Conservation (phyloP, 2,797 vertebrate genomes). For the Knipowitschia caucasica region DNA sequence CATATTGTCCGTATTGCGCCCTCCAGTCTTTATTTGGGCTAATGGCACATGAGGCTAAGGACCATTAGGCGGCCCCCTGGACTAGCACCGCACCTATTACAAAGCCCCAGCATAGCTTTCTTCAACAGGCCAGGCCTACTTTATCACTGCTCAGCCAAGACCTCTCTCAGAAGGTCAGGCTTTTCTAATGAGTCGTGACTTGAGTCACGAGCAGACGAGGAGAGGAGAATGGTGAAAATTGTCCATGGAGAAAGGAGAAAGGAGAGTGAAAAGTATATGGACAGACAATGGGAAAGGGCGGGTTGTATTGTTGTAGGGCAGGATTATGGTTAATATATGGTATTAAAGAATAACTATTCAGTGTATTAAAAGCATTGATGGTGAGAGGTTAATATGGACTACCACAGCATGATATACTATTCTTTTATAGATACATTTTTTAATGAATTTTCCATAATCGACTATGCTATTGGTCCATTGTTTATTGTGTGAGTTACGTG, state of each 20-base stretch:
- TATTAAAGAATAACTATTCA: too few relatives aligned
- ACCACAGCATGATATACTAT: too few relatives aligned
- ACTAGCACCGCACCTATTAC: constrained; percentile 73
- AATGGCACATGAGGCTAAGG: constrained; percentile 72
- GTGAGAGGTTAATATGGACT: too few relatives aligned
- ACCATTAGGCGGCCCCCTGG: constrained; percentile 69
- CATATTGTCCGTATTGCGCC: constrained; percentile 47
- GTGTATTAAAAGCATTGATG: too few relatives aligned
- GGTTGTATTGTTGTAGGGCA: too few relatives aligned
- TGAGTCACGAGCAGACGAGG: constrained; percentile 64
- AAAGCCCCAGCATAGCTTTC: constrained; percentile 61
- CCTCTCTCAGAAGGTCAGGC: constrained; percentile 77
- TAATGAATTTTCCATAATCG: too few relatives aligned
- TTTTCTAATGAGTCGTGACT: constrained; percentile 77
- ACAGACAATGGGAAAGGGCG: constrained; percentile 33
- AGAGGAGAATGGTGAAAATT: constrained; percentile 58
- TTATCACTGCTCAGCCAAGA: constrained; percentile 75
- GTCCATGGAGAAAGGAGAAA: constrained; percentile 47
- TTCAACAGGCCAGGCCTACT: constrained; percentile 66
- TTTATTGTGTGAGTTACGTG: too few relatives aligned
- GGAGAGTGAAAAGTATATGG: constrained; percentile 49
- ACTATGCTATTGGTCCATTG: too few relatives aligned
- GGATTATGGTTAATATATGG: too few relatives aligned
- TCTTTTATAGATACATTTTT: too few relatives aligned
- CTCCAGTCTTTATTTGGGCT: constrained; percentile 69